Base-by-base conservation (phyloP, 1,140 invertebrate genomes). In the Drosophila lacteicornis region DNA sequence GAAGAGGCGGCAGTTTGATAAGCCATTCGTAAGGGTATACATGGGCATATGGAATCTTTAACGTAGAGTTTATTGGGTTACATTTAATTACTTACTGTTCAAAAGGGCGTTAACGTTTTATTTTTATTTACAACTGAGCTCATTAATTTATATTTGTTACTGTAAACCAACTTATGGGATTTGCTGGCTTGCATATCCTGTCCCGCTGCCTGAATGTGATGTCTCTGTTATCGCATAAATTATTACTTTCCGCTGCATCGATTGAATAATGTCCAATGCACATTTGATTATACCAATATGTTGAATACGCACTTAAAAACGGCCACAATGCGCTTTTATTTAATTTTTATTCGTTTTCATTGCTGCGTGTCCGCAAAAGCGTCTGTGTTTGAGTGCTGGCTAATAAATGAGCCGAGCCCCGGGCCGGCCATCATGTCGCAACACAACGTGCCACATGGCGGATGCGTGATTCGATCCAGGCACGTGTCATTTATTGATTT, bases 241-340 rank as follows among this genome's bases (percentile, higher is more conserved):
- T 63, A 79, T 75, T 82, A 68, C 50, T 71, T 65, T 68, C 38
- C 46, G 27, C 57, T 53, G 57, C 43, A 33, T 61, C 62, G 66
- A 73, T 83, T 76, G 57, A 85, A 69, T 65, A 68, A 68, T 68
- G 59, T 42, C 8, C 38, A 58, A 61, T 73, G 66, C 55, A 58
- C 55, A 79, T 79, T 87, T 80, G 62, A 73, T 87, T 62, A 73
- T 58, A 62, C 49, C 65, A 70, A 84, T 83, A 82, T 82, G 75
- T 43, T 38, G 33, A 53, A 27, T 68, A 42, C 61, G n/a, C 38
- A 45, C 55, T 71, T 67, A 59, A 76, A 83, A 63, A 12, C 56
- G 56, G 46, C 36, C 76, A 69, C 76, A 76, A 59, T 59, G 49
- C 50, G 51, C 13, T 81, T 75, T 78, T 59, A 55, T 81, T 75